Evolutionary conservation across 2,888 invertebrate genomes (phyloP).

Genomic region (Tiliacea aurago): DNA sequence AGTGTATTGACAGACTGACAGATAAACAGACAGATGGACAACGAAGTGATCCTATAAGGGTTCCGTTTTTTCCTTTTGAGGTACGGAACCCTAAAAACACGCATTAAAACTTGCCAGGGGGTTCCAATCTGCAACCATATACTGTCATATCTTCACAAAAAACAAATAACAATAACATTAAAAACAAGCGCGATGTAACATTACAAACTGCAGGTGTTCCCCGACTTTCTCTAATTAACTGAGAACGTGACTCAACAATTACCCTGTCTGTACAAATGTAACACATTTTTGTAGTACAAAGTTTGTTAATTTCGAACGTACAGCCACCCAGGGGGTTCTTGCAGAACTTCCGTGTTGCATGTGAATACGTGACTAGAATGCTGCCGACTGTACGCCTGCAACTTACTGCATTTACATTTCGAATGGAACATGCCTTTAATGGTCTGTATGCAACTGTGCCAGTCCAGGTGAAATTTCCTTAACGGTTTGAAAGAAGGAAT

Average conservation of each 20-base stretch:
- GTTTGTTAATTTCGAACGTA: conserved; percentile 62
- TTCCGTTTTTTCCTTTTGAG: no score
- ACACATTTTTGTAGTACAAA: conserved; percentile 60
- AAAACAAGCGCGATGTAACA: conserved; percentile 4
- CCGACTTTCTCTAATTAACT: conserved; percentile 51
- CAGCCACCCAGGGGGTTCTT: conserved; percentile 39
- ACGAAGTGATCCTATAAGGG: no score
- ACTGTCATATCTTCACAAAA: neutral
- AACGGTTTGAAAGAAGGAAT: neutral
- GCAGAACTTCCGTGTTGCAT: conserved; percentile 58
- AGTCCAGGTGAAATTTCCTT: conserved; percentile 18
- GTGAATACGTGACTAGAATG: conserved; percentile 61
- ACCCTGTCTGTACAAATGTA: conserved; percentile 33
- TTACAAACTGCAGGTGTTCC: conserved; percentile 37
- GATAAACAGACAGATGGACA: no score
- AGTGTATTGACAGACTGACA: no score
- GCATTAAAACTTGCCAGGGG: no score
- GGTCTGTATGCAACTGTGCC: conserved; percentile 19
- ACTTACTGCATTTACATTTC: conserved; percentile 60
- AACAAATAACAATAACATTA: conserved; percentile 9
- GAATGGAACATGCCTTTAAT: conserved; percentile 44
- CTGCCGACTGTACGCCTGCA: conserved; percentile 43
- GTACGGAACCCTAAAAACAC: no score
- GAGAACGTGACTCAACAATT: conserved; percentile 52
- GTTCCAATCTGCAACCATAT: no score